phyloP scores from a whole-genome alignment of 2,797 vertebrate genomes.

The Crocodylus rhombifer region DNA sequence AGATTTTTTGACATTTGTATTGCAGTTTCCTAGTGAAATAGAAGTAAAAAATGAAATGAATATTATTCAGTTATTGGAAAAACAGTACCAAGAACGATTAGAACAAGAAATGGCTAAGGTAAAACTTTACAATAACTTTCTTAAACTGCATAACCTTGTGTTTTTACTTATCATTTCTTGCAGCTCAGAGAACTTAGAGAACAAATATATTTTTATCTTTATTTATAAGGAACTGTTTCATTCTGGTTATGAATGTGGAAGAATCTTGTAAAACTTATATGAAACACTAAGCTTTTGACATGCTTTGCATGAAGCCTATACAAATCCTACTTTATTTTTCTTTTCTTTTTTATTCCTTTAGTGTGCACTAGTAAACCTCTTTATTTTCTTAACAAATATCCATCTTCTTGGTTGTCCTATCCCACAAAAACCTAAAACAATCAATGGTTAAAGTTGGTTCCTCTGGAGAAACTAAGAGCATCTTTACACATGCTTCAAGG shows the following conservation, averaged over 20 bases:
- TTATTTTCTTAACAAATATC: not conserved
- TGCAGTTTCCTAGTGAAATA: conserved; percentile 68
- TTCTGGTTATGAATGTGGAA: not conserved
- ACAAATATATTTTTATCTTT: not conserved
- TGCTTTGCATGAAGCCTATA: not conserved
- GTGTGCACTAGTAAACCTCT: not conserved
- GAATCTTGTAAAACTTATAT: not conserved
- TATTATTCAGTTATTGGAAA: conserved; percentile 76
- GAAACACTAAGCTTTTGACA: not conserved
- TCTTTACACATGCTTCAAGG: too few relatives aligned
- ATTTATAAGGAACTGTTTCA: not conserved
- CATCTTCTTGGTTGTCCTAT: not conserved
- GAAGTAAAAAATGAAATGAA: conserved; percentile 59
- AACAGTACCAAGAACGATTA: conserved; percentile 85
- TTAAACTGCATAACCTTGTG: fast-evolving
- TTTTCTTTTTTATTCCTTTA: not conserved
- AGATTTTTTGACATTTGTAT: conserved; percentile 45
- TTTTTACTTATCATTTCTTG: not conserved
- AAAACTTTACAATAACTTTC: not conserved
- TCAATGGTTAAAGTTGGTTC: too few relatives aligned
- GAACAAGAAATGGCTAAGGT: conserved; percentile 97
- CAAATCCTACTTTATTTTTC: not conserved
- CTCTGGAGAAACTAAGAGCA: too few relatives aligned
- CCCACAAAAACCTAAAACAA: not conserved
- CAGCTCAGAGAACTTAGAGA: not conserved